These are phyloP conservation scores for Argyresthia goedartella DNA, from an alignment of 2,888 invertebrate genomes.

Conservation along the genomic window DNA sequence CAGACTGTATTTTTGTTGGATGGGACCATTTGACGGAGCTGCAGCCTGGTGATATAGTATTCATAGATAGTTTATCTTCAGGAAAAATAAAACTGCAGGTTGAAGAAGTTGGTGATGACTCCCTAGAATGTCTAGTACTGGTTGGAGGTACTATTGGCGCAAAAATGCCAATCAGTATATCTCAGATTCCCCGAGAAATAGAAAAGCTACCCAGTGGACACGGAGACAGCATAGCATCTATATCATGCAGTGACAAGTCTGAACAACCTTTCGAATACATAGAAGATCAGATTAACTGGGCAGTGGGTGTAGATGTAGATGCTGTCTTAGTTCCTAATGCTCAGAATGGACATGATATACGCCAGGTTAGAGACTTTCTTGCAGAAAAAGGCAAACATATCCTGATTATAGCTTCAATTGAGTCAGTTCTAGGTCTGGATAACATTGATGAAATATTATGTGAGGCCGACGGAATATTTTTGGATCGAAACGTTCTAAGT, in stretches of 20 bases:
- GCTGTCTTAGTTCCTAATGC: constrained; percentile 45
- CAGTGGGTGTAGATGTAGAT: constrained; percentile 51
- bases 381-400: constrained; percentile 54
- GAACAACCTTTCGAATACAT: constrained; percentile 78
- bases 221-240: constrained; percentile 53
- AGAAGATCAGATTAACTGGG: constrained; percentile 57
- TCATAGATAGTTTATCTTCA: constrained; percentile 50
- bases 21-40: constrained; percentile 65
- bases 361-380: constrained; percentile 33
- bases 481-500: constrained; percentile 87
- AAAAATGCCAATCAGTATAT: constrained; percentile 63
- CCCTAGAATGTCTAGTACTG: constrained; percentile 61
- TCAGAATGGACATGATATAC: constrained; percentile 38
- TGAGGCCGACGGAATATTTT: constrained; percentile 88
- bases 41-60: constrained; percentile 56
- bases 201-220: constrained; percentile 36
- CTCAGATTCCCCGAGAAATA: constrained; percentile 59
- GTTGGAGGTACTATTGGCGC: constrained; percentile 64
- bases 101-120: constrained; percentile 49
- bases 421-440: constrained; percentile 40
- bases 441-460: constrained; percentile 80
- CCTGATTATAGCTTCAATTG: constrained; percentile 49
- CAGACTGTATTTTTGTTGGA: constrained; percentile 66
- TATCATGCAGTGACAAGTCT: constrained; percentile 72
- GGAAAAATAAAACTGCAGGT: constrained; percentile 46